Base-by-base conservation (phyloP, 2,113 vertebrate genomes). In the Empidonax alnorum region DNA sequence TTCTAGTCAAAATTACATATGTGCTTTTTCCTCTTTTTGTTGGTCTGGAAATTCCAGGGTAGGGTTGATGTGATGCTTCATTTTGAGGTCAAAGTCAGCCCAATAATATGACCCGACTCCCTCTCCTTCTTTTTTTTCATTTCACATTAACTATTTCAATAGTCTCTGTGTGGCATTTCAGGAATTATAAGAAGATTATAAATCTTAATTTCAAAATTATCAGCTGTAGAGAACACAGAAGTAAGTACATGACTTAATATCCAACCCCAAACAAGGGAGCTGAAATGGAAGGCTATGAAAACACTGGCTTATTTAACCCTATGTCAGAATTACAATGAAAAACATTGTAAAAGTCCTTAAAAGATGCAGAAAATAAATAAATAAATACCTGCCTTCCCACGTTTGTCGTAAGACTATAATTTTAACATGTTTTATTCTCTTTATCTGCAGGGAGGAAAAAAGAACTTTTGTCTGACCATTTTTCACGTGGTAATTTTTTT, bases 11-110 rank as follows among this genome's bases (percentile, higher is more conserved):
- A 75, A 33, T 41, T 21, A 37, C 0, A 0, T 8, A 30, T 25
- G 9, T 25, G 27, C 1, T n/a, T 20, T 9, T 8, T 9, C 3
- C 2, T 22, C 3, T 1, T 17, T 65, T 77, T 41, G 25, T 30
- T 52, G 18, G 7, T 59, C 28, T 72, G n/a, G n/a, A 47, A 75
- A 41, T 82, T 65, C 18, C 58, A 85, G 28, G 27, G 13, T 24
- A 63, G 31, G 72, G 10, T 17, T 42, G 9, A 39, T 31, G 4
- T n/a, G 30, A 59, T 81, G 30, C 22, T 62, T 59, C 9, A 37
- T 37, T 87, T 31, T 42, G 41, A 69, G 50, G 28, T 27, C 61
- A 74, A 25, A 33, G 7, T 37, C 42, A 62, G 12, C 23, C 17
- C 10, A 14, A 19, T 11, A 35, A 17, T 30, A 78, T 7, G 23